phyloP scores from a whole-genome alignment of 2,113 vertebrate genomes.

The Lipophrys pholis region DNA sequence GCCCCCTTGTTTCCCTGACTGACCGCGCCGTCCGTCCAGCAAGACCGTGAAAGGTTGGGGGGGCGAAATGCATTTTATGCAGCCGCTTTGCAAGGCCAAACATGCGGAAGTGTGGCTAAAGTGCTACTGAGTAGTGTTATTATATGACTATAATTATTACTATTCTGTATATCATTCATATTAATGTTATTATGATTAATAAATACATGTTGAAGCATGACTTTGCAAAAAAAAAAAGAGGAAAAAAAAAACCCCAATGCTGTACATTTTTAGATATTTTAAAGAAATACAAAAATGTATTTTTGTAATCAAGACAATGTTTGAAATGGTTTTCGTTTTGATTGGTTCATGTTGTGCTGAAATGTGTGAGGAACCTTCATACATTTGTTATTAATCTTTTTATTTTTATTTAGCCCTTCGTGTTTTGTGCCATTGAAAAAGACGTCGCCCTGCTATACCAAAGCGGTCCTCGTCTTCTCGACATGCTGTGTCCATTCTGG shows the following conservation, averaged over 20 bases:
- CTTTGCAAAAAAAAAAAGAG: conserved; percentile 71
- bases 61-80: conserved; percentile 28
- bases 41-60: conserved; percentile 13
- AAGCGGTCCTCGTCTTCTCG: conserved; percentile 62
- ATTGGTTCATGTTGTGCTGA: conserved; percentile 64
- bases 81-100: conserved; percentile 49
- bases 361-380: conserved; percentile 60
- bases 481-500: conserved; percentile 30
- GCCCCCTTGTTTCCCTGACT: conserved; percentile 23
- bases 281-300: conserved; percentile 84
- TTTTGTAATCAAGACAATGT: conserved; percentile 84
- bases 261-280: conserved; percentile 87
- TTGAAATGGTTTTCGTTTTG: conserved; percentile 73
- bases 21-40: conserved; percentile 20
- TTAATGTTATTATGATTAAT: conserved; percentile 80
- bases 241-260: conserved; percentile 61
- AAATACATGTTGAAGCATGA: conserved; percentile 82
- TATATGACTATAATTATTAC: conserved; percentile 77
- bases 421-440: conserved; percentile 47
- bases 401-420: not conserved
- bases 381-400: not conserved
- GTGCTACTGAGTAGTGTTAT: conserved; percentile 66
- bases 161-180: conserved; percentile 82
- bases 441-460: conserved; percentile 60
- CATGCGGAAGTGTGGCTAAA: conserved; percentile 61